Evolutionary conservation across 1,140 invertebrate genomes (phyloP).

Genomic region (Solenopsis fugax): DNA sequence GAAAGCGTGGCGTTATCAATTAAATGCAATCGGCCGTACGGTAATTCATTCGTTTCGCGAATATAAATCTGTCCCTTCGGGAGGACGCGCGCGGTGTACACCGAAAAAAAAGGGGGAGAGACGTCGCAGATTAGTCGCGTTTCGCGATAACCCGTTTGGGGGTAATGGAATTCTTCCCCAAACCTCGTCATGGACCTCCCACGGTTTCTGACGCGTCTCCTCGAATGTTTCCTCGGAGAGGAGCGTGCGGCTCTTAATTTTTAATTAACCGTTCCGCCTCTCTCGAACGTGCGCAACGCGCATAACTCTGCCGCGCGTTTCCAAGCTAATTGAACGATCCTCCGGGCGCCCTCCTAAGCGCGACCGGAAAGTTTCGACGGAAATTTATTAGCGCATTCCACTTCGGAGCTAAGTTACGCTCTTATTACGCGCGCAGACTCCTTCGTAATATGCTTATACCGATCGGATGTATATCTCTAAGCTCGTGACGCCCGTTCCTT

Average conservation of each 20-base stretch:
- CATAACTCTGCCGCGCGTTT: slow-evolving; percentile 65
- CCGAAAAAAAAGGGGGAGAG: background rate
- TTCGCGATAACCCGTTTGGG: background rate
- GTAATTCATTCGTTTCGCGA: slow-evolving; percentile 47
- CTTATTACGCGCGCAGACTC: slow-evolving; percentile 70
- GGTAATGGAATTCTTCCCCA: background rate
- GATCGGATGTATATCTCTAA: background rate
- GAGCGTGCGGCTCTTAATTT: slow-evolving; percentile 74
- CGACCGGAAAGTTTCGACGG: slow-evolving; percentile 78
- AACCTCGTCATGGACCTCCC: no score
- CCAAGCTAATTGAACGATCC: slow-evolving; percentile 77
- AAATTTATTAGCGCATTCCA: slow-evolving; percentile 78
- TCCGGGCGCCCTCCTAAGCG: slow-evolving; percentile 23
- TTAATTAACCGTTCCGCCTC: slow-evolving; percentile 73
- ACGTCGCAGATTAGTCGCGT: background rate
- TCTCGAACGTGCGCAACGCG: slow-evolving; percentile 64
- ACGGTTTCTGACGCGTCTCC: background rate
- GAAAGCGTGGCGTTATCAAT: slow-evolving; percentile 49
- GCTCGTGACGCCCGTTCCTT: background rate
- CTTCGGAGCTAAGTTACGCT: slow-evolving; percentile 64
- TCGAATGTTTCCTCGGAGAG: background rate
- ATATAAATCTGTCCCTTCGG: slow-evolving; percentile 32
- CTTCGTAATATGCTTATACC: slow-evolving; percentile 20
- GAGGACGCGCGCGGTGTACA: background rate
- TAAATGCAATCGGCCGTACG: slow-evolving; percentile 45